Base-by-base conservation (phyloP, 2,888 invertebrate genomes). In the Microdon myrmicae region DNA sequence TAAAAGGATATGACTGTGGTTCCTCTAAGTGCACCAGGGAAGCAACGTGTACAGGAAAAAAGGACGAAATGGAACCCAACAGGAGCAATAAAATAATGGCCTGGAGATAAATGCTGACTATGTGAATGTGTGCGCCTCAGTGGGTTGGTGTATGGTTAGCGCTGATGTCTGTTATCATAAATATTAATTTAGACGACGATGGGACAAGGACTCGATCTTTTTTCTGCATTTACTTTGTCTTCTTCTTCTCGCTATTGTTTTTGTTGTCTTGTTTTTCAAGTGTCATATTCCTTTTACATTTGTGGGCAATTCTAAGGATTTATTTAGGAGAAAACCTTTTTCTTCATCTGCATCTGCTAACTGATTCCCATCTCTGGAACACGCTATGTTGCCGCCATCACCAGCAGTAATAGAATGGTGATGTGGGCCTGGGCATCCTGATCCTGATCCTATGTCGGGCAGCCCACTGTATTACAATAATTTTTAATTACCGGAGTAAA, bases 401-500 rank as follows among this genome's bases (percentile, higher is more conserved):
- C 22, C 6, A 6, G 8, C 22, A 6, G 22, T 8, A 6, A 6
- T 8, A 8, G 6, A 22, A 7, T 22, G 22, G 22, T 8, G 8
- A 32, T 34, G 12, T 19, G 34, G 39, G 12, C 14, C 10, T 25
- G 26, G 26, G 17, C 19, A 28, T 39, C 28, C 26, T 19, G 26
- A 39, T 25, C 8, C 8, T n/a, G 12, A n/a, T n/a, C n/a, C 17
- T 39, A 9, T 14, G 38, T 38, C 14, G 38, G 26, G 34, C 58
- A 37, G 29, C 64, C 64, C 58, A 58, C 64, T 74, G 74, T 75
- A 77, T 76, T 75, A 77, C 76, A 77, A 78, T 78, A 77, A 78
- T 78, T 78, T 78, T 78, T 78, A 78, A 78, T 78, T 79, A 78
- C 78, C 79, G 79, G 78, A 75, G 78, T 78, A 77, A 78, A 78